A percentile compares a stretch with the other conserved stretches of the same genome.
phyloP scores from a whole-genome alignment of 1,140 invertebrate species.

The Platorchestia sp. region DNA sequence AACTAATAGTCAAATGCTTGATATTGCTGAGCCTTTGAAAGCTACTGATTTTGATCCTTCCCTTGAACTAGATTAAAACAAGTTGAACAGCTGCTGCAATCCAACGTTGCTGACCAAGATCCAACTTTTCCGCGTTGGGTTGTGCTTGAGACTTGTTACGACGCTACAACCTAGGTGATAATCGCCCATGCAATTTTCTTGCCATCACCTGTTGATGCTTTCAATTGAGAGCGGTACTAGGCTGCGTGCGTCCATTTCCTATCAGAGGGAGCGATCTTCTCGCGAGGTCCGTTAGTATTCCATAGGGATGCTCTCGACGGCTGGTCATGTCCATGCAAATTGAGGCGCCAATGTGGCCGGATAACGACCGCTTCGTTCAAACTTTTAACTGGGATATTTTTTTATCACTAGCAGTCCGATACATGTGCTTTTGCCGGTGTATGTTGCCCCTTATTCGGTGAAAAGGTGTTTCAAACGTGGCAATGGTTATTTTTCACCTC shows the following conservation, averaged over 20 bases:
- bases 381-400: neutral
- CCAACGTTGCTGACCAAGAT: neutral
- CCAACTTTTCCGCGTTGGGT: neutral
- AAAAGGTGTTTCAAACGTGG: no score
- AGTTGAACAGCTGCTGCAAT: neutral
- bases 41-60: neutral
- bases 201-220: neutral
- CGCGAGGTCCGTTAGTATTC: neutral
- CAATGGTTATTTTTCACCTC: no score
- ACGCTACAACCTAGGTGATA: neutral
- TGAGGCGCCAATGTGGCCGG: neutral
- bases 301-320: neutral
- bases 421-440: neutral
- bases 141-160: neutral
- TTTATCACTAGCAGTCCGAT: neutral
- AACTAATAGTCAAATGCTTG: neutral
- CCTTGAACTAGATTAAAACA: neutral
- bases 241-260: neutral
- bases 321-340: slow-evolving; percentile 6
- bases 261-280: neutral
- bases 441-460: no score
- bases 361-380: neutral
- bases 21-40: neutral
- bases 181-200: neutral
- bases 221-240: neutral